phyloP scores from a whole-genome alignment of 2,888 invertebrate genomes.

The Conus canariensis region DNA sequence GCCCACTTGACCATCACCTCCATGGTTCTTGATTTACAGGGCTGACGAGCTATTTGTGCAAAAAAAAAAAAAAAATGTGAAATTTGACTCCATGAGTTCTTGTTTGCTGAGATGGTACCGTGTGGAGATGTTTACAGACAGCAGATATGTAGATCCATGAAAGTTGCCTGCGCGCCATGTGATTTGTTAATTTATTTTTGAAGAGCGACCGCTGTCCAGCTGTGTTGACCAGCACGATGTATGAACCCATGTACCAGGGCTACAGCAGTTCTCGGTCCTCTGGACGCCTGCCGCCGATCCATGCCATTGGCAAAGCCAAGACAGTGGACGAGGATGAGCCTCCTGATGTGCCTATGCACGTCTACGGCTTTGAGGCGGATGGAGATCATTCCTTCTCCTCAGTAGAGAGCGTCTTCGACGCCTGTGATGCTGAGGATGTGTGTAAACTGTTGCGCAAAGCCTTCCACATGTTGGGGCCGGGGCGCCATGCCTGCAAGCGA shows the following conservation, averaged over 20 bases:
- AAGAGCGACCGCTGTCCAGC: neutral
- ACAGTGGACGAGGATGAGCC: conserved; percentile 68
- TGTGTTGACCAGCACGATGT: neutral
- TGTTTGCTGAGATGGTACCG: too few relatives aligned
- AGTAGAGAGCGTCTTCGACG: conserved; percentile 59
- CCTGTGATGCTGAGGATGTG: conserved; percentile 67
- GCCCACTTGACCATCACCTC: neutral
- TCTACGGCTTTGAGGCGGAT: conserved; percentile 55
- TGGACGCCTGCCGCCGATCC: conserved; percentile 63
- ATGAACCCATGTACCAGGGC: conserved; percentile 44
- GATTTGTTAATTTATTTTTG: neutral
- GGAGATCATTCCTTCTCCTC: conserved; percentile 51
- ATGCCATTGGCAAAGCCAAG: conserved; percentile 65
- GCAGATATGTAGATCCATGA: neutral
- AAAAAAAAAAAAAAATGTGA: neutral
- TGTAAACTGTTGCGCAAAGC: conserved; percentile 62
- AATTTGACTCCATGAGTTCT: too few relatives aligned
- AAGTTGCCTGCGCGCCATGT: neutral
- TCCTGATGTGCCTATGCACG: conserved; percentile 58
- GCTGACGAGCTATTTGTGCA: neutral
- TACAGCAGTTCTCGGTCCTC: conserved; percentile 29
- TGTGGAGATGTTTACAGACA: too few relatives aligned
- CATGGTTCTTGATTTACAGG: neutral
- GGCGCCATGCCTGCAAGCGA: conserved; percentile 70
- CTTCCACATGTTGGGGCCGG: conserved; percentile 72